Conservation (phyloP, 2,888 invertebrate genomes). For the Callinectes sapidus region DNA sequence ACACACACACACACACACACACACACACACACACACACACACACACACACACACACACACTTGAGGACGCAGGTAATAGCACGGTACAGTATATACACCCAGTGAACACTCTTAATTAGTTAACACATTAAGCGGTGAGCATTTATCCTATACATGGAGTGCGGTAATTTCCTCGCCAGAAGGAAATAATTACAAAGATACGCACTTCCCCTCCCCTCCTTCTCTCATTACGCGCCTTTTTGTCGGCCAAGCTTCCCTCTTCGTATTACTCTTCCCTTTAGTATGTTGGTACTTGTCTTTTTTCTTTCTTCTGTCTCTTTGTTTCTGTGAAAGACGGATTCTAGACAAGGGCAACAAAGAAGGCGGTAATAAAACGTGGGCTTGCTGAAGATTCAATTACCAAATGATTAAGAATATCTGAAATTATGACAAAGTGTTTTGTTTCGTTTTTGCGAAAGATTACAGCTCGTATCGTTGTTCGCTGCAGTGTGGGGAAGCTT, state of each 20-base stretch:
- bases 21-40: slow-evolving; percentile 41
- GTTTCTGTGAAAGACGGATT: too few relatives aligned
- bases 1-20: slow-evolving; percentile 37
- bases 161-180: not conserved
- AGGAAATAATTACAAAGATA: not conserved
- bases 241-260: not conserved
- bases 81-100: too few relatives aligned
- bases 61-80: not conserved
- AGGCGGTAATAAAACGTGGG: too few relatives aligned
- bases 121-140: not conserved
- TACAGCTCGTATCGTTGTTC: too few relatives aligned
- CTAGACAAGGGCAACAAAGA: too few relatives aligned
- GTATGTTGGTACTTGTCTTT: not conserved
- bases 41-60: slow-evolving; percentile 38
- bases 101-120: not conserved
- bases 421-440: too few relatives aligned
- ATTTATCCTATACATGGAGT: not conserved
- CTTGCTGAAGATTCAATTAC: too few relatives aligned
- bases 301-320: not conserved
- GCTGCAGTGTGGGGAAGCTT: too few relatives aligned
- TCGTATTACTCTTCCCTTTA: not conserved
- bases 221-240: not conserved
- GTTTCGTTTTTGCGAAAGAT: too few relatives aligned
- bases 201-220: not conserved
- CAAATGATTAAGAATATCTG: too few relatives aligned